These are phyloP conservation scores for Oasisia sp. DNA, from an alignment of 2,888 invertebrate species.

Conservation along the genomic window DNA sequence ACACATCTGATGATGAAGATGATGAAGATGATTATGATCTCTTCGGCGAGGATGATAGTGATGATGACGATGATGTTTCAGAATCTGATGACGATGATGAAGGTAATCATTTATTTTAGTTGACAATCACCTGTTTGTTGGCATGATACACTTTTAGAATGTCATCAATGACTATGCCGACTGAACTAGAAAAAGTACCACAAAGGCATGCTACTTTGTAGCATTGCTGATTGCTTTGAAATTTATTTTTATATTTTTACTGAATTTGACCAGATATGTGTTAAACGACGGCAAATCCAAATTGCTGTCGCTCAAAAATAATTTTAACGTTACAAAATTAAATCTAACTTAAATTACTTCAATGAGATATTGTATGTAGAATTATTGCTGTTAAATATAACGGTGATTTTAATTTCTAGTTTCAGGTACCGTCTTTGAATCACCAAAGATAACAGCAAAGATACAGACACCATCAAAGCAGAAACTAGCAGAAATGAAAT, in stretches of 20 bases:
- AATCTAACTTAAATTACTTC: too few species aligned
- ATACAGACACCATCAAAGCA: background rate
- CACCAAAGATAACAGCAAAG: background rate
- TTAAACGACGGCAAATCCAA: too few species aligned
- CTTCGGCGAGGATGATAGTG: slow-evolving; percentile 25
- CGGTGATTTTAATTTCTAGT: background rate
- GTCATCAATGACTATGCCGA: background rate
- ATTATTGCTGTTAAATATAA: background rate
- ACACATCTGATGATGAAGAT: background rate
- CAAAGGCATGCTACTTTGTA: background rate
- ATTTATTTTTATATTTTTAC: too few species aligned
- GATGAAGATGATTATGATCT: slow-evolving; percentile 29
- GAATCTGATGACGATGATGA: slow-evolving; percentile 33
- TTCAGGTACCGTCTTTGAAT: background rate
- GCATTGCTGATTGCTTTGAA: background rate
- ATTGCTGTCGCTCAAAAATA: too few species aligned
- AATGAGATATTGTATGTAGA: too few species aligned
- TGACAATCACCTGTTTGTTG: background rate
- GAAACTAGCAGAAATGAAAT: background rate
- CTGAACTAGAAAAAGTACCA: background rate
- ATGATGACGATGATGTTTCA: slow-evolving; percentile 21
- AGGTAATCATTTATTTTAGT: background rate
- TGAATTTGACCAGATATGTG: too few species aligned
- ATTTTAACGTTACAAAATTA: too few species aligned
- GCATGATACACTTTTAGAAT: background rate